Percentiles rank a stretch among this genome's conserved stretches.
Conservation (phyloP, 1,140 invertebrate genomes). For the Pentalonia nigronervosa region DNA sequence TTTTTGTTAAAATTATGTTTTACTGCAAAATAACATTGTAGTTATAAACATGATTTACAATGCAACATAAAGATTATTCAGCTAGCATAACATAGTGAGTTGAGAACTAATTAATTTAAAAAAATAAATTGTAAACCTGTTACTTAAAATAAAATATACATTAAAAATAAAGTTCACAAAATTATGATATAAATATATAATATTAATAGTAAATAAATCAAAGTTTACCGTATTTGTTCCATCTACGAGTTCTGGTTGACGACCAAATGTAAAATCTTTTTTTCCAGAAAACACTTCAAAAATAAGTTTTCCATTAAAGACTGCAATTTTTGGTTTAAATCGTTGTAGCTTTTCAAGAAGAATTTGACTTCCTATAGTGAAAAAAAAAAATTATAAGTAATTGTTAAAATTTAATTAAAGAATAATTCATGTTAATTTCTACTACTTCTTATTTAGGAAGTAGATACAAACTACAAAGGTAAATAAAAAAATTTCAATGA, state of each 20-base stretch:
- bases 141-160: neutral
- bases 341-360: constrained; percentile 90
- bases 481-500: neutral
- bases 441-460: neutral
- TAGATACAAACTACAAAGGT: neutral
- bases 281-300: constrained; percentile 97
- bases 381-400: neutral
- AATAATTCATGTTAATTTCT: neutral
- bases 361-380: constrained; percentile 77
- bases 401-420: neutral
- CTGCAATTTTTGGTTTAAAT: constrained; percentile 94
- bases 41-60: neutral
- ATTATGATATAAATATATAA: neutral
- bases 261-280: constrained; percentile 96
- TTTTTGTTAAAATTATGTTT: neutral
- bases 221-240: constrained; percentile 91
- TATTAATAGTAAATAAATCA: constrained; percentile 7
- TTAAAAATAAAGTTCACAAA: neutral
- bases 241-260: constrained; percentile 90
- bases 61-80: neutral
- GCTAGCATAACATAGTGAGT: too few relatives aligned
- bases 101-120: neutral
- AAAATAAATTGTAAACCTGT: neutral
- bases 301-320: constrained; percentile 98
- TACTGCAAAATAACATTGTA: neutral